Evolutionary conservation across 2,888 invertebrate species (phyloP).

Genomic region (Chelonus formosanus): DNA sequence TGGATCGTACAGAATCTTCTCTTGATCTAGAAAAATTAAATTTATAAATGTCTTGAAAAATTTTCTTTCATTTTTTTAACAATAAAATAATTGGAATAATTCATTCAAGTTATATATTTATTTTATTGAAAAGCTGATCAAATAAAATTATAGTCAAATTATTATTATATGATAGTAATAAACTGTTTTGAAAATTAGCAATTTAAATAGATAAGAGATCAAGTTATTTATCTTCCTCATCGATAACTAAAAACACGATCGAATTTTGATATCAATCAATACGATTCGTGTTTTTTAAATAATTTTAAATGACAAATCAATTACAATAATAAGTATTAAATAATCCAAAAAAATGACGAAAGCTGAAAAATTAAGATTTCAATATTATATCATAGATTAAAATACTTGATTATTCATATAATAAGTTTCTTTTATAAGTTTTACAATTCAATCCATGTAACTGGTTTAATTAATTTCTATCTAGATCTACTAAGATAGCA

Average conservation of each 20-base stretch:
- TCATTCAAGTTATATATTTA: too few species aligned
- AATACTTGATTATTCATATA: background rate
- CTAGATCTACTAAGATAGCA: conserved; percentile 1
- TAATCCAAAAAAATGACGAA: conserved; percentile 44
- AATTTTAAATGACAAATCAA: too few species aligned
- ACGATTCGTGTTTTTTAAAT: too few species aligned
- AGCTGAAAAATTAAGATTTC: conserved; percentile 48
- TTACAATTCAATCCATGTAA: conserved; percentile 25
- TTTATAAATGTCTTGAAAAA: background rate
- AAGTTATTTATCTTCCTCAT: too few species aligned
- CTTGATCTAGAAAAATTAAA: conserved; percentile 54
- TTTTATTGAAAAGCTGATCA: too few species aligned
- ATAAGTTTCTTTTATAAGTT: too few species aligned
- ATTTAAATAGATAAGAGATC: too few species aligned
- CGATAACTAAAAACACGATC: too few species aligned
- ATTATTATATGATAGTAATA: too few species aligned
- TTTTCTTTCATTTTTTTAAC: background rate
- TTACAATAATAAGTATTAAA: conserved; percentile 1
- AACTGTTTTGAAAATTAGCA: too few species aligned
- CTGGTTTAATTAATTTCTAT: background rate
- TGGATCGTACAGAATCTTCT: conserved; percentile 62
- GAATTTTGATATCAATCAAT: too few species aligned
- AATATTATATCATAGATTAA: conserved; percentile 9
- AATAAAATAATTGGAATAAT: conserved; percentile 40
- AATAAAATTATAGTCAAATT: too few species aligned